Evolutionary conservation across 2,797 vertebrate species (phyloP), one percentile per base, ranked within the genome.

Genomic region (Semotilus atromaculatus): DNA sequence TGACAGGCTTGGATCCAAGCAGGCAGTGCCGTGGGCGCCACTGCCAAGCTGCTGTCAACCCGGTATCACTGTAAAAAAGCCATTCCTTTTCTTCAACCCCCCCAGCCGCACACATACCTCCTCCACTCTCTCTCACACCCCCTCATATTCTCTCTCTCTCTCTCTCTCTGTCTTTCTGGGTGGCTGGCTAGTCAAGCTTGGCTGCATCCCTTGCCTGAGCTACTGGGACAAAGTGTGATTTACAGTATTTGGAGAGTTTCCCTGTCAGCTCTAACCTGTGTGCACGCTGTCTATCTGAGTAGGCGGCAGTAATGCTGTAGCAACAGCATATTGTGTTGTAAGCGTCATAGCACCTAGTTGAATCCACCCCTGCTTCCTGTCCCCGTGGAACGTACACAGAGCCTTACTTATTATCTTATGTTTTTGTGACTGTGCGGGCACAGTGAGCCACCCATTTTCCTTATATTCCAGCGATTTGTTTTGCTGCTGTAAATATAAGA

Each of bases 21-120:
- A 93, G 94, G 92, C 93, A 93, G 90, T 90, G 93, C 92, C 91
- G 91, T 89, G 86, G 93, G 92, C 88, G 78, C 90, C 87, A 88
- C 88, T 92, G 93, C 94, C 95, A 95, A 94, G 92, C 92, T 92
- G 92, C 92, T 91, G 92, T 95, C 94, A 94, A 91, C 92, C 91
- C 92, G 91, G 88, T 92, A 91, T 91, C 88, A 91, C 89, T 90
- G 89, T 90, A 89, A 93, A 91, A 93, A 90, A 90, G 85, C 88
- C 83, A 89, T 86, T 82, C 86, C 21, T 80, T 51, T 83, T 76
- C 89, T 70, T 70, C 68, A 70, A 70, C 68, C 82, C 78, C 70
- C 81, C 72, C 89, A 84, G 82, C 48, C 84, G 83, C 88, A 88
- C 83, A 77, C 80, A 86, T 84, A 83, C 14, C 89, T 89, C 70